Evolutionary conservation across 2,113 vertebrate genomes (phyloP), one percentile per base, ranked within the genome.

Genomic region (Gobiocypris rarus): DNA sequence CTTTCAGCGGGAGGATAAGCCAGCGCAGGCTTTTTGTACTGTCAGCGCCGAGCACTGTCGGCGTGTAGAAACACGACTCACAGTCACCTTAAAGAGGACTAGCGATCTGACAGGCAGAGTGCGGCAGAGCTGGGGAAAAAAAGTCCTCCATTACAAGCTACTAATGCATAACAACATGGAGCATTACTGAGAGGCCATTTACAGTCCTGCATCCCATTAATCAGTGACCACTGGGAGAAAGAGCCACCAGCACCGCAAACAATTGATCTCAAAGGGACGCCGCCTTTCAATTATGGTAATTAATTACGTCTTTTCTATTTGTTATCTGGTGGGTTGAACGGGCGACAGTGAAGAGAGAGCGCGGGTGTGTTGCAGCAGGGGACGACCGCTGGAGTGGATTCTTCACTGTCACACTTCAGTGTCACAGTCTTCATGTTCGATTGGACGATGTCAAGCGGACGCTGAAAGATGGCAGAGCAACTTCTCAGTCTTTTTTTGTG

Each of bases 221-320:
- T 89, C 87, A 87, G 15, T 5, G 69, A 81, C 70, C 63, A 48
- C 61, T 73, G 54, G 75, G 75, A 82, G 50, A 77, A 63, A 54
- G 69, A 87, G 85, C 74, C 69, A 71, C 69, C 34, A 65, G 85
- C 82, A 84, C 34, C 24, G 76, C 84, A 83, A 87, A 87, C 89
- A 88, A 81, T 85, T 85, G 70, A 86, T 76, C 86, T 86, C 79
- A 83, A 69, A 88, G 84, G 85, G 84, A 82, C 34, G 65, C 22
- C 28, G 26, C 81, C 69, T 77, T 80, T 82, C 48, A 58, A 79
- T 84, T 87, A 88, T 81, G 86, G 63, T 74, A 82, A 86, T 88
- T 90, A 90, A 90, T 88, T 87, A 82, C 43, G 34, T 73, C 83
- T 74, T 82, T 84, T 76, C 76, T 73, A 83, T 88, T 83, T 83